Conservation (phyloP, 2,888 invertebrate species). For the Torymus texanus region DNA sequence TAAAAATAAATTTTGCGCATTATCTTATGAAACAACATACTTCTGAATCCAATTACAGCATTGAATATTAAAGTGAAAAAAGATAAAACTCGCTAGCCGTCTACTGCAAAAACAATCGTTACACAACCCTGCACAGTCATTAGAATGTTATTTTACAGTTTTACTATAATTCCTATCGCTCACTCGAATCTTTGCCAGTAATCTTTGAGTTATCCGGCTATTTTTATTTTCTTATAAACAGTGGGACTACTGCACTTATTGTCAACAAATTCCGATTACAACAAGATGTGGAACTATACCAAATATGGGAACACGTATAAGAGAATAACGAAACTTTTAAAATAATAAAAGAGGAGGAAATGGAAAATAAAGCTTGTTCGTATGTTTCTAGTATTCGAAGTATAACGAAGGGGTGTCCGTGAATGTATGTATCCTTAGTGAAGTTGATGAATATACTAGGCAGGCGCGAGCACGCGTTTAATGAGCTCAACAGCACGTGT, state of each 20-base stretch:
- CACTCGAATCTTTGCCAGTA: constrained; percentile 9
- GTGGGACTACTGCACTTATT: background rate
- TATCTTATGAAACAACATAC: constrained; percentile 44
- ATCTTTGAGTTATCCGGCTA: background rate
- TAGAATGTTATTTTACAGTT: constrained; percentile 38
- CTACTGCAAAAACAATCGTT: constrained; percentile 19
- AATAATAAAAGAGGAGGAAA: background rate
- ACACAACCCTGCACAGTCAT: constrained; percentile 23
- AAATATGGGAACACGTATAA: background rate
- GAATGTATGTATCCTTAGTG: too few relatives aligned
- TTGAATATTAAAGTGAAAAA: constrained; percentile 15
- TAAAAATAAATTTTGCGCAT: constrained; percentile 36
- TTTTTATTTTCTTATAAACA: background rate
- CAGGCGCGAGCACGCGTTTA: background rate
- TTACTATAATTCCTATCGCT: constrained; percentile 23
- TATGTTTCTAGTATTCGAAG: too few relatives aligned
- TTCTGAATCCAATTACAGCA: constrained; percentile 49
- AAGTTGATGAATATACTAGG: background rate
- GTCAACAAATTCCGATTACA: background rate
- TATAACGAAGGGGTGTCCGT: too few relatives aligned
- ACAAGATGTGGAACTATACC: too few relatives aligned
- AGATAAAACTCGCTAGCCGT: constrained; percentile 3
- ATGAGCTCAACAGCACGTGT: constrained; percentile 20
- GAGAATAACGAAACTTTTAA: background rate
- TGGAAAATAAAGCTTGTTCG: too few relatives aligned